Evolutionary conservation across 2,888 invertebrate species (phyloP).

Genomic region (Coelopa pilipes): DNA sequence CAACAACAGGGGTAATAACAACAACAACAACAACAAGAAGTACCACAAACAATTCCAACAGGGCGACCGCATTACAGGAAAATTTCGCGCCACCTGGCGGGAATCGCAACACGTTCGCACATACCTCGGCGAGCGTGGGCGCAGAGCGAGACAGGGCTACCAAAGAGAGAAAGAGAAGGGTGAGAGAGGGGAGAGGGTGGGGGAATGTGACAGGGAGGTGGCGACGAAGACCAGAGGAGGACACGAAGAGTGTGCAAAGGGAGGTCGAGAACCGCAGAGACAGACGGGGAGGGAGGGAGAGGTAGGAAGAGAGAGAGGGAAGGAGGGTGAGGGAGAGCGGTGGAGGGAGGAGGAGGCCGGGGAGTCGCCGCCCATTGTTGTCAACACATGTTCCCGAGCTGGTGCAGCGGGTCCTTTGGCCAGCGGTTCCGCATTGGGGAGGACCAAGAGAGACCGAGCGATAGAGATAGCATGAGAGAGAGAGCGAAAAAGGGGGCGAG

Average conservation of each 20-base stretch:
- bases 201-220: too few species aligned
- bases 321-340: neutral
- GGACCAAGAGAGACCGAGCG: neutral
- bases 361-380: neutral
- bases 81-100: slow-evolving; percentile 21
- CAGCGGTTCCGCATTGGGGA: neutral
- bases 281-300: neutral
- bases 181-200: too few species aligned
- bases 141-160: neutral
- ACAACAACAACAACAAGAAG: slow-evolving; percentile 1
- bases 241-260: too few species aligned
- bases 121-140: slow-evolving; percentile 9
- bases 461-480: neutral
- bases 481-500: neutral
- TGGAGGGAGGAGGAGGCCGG: neutral
- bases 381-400: neutral
- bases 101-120: slow-evolving; percentile 27
- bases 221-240: too few species aligned
- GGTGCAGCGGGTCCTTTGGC: neutral
- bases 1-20: neutral
- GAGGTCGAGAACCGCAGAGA: neutral
- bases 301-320: neutral
- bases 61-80: slow-evolving; percentile 24
- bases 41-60: slow-evolving; percentile 19
- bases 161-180: neutral